A percentile compares a stretch with the other conserved stretches of the same genome.
These are phyloP conservation scores for Anthoptus insignis DNA, from an alignment of 2,888 invertebrate genomes.

Conservation along the genomic window DNA sequence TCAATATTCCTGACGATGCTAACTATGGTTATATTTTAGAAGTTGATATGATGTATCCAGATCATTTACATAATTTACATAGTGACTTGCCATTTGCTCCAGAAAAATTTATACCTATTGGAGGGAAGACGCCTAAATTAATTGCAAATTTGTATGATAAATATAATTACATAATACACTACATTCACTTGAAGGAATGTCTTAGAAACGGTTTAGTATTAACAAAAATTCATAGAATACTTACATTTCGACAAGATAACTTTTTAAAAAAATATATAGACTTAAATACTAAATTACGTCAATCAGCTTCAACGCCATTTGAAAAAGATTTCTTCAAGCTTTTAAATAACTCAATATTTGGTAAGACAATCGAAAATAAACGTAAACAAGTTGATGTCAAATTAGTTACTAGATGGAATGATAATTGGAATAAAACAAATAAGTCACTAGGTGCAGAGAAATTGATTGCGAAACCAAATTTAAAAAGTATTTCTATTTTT, in stretches of 20 bases:
- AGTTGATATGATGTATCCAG: conserved; percentile 47
- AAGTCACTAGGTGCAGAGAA: no score
- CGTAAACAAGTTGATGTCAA: no score
- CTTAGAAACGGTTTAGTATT: conserved; percentile 50
- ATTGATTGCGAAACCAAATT: no score
- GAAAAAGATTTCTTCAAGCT: no score
- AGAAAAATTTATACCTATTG: not conserved
- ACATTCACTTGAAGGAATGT: conserved; percentile 54
- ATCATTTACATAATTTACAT: conserved; percentile 39
- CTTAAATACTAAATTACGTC: no score
- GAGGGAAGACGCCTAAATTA: not conserved
- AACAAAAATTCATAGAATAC: conserved; percentile 53
- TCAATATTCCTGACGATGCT: conserved; percentile 37
- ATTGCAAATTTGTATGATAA: conserved; percentile 43
- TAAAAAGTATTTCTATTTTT: no score
- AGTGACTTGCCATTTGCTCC: conserved; percentile 37
- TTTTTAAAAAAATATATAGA: no score
- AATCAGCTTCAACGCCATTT: no score
- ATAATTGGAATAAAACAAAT: no score
- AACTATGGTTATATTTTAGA: conserved; percentile 50
- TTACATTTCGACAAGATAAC: conserved; percentile 7
- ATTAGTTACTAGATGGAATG: no score
- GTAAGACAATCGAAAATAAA: no score
- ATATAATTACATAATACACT: conserved; percentile 51
- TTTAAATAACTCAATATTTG: no score